Evolutionary conservation across 2,797 vertebrate genomes (phyloP).

Genomic region (Sternarchorhynchus goeldii): DNA sequence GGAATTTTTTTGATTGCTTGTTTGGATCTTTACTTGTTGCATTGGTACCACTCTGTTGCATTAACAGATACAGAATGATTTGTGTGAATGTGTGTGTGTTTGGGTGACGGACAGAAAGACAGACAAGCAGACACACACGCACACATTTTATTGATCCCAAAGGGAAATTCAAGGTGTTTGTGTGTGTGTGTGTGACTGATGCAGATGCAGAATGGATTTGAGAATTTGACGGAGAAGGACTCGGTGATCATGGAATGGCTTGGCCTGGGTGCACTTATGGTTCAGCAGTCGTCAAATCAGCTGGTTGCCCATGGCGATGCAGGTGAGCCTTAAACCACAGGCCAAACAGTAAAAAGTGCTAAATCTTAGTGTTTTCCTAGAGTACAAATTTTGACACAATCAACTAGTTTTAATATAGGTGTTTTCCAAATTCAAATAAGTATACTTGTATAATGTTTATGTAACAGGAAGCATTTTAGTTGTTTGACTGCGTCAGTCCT

Average conservation of each 20-base stretch:
- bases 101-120: background rate
- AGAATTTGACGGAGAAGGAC: constrained; percentile 47
- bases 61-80: background rate
- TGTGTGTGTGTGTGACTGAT: constrained; percentile 25
- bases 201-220: constrained; percentile 66
- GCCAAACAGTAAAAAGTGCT: background rate
- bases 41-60: background rate
- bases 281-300: constrained; percentile 68
- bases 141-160: background rate
- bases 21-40: background rate
- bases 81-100: background rate
- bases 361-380: no score
- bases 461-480: no score
- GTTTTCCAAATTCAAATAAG: no score
- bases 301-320: constrained; percentile 56
- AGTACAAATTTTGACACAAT: no score
- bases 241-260: constrained; percentile 87
- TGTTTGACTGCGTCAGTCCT: no score
- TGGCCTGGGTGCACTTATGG: constrained; percentile 71
- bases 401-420: no score
- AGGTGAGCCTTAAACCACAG: constrained; percentile 67
- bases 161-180: background rate
- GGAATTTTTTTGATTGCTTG: background rate
- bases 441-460: no score
- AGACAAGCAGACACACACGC: background rate